Percentiles rank a stretch among this genome's conserved stretches.
Conservation (phyloP, 1,140 invertebrate genomes). For the Coenobita brevimanus region DNA sequence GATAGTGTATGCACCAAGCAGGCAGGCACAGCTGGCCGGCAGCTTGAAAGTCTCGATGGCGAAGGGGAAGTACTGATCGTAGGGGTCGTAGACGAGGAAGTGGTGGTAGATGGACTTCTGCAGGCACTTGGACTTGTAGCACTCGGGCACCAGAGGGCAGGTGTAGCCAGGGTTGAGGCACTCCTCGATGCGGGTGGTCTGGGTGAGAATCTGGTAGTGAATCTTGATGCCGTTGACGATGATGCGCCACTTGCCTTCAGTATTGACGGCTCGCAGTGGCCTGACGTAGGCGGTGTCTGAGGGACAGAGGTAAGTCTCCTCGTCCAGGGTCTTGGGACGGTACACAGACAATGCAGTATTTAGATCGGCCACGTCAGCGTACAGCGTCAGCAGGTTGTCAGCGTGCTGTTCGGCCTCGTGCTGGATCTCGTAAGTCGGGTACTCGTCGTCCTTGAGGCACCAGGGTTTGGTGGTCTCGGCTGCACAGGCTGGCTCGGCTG, state of each 20-base stretch:
- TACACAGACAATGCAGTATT: constrained; percentile 26
- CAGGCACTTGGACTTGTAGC: constrained; percentile 63
- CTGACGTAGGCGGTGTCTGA: constrained; percentile 51
- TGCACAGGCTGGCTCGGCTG: constrained; percentile 27
- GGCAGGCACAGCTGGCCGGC: constrained; percentile 50
- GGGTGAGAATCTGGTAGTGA: too few relatives aligned
- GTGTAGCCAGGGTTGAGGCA: too few relatives aligned
- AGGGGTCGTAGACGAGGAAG: too few relatives aligned
- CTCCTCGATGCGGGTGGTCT: too few relatives aligned
- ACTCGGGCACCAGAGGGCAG: too few relatives aligned
- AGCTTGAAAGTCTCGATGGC: too few relatives aligned
- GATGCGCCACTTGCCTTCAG: too few relatives aligned
- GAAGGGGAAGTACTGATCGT: too few relatives aligned
- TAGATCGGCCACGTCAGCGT: constrained; percentile 45
- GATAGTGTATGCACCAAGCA: background rate
- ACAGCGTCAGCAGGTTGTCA: constrained; percentile 66
- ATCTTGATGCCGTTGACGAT: too few relatives aligned
- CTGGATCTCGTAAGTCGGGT: constrained; percentile 31
- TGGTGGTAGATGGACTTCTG: constrained; percentile 61
- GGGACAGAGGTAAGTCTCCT: constrained; percentile 39
- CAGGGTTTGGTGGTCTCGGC: constrained; percentile 44
- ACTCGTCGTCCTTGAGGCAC: constrained; percentile 64
- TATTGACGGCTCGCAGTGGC: too few relatives aligned
- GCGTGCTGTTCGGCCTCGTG: constrained; percentile 60
- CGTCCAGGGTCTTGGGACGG: background rate